Evolutionary conservation across 2,888 invertebrate species (phyloP), one percentile per base, ranked within the genome.

Genomic region (Ditylenchus weischeri): DNA sequence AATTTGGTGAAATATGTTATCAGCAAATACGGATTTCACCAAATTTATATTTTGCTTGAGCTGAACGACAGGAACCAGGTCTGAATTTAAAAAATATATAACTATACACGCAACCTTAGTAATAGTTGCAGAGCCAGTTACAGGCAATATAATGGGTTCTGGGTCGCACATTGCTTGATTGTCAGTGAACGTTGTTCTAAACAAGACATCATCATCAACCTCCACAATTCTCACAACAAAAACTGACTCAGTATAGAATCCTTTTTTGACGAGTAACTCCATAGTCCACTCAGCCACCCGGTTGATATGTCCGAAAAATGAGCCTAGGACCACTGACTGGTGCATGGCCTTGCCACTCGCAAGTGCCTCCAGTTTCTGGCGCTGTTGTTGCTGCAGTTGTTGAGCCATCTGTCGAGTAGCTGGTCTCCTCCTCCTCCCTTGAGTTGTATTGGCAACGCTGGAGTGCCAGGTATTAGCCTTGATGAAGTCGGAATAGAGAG

Each of bases 221-320:
- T 29, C n/a, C 51, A 23, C 23, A 21, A 7, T 11, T 29, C n/a
- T 54, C n/a, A 54, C 54, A 54, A 29, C 29, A 54, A 54, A 13
- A 59, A 43, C 11, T 15, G 43, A 74, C 72, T 75, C 76, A 21
- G 72, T 76, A 66, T 81, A 81, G 65, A 76, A 81, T 19, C 76
- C 75, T 57, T 76, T 78, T 59, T 78, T 74, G 11, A 80, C 70
- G 35, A 81, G 65, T 50, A 77, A 57, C 57, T 73, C 76, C 81
- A 81, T 81, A 10, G 81, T 78, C 69, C 77, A 71, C 65, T 81
- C 79, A 23, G 80, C 70, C n/a, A 80, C 74, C 49, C 80, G 68
- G 67, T 80, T 81, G 29, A 81, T 57, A 35, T 75, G 73, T 10
- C 80, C 81, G 63, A 81, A 81, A 63, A 72, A 81, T 47, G 74